Conservation (phyloP, 2,797 vertebrate genomes). For the Bucorvus abyssinicus region DNA sequence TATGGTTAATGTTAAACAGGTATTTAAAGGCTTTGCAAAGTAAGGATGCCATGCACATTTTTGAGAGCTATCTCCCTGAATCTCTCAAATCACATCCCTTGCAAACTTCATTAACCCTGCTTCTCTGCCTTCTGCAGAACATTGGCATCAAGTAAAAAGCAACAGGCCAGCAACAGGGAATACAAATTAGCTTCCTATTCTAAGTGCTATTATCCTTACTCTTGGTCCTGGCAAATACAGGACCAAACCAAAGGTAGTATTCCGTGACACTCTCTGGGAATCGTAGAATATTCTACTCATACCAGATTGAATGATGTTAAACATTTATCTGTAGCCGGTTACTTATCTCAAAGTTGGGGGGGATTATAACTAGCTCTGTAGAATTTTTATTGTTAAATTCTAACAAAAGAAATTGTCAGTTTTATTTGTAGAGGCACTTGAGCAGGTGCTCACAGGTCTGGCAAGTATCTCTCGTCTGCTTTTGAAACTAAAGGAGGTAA, state of each 20-base stretch:
- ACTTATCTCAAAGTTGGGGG: neutral
- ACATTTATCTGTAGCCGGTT: neutral
- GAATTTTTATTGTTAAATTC: neutral
- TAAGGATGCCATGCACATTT: neutral
- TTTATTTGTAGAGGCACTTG: neutral
- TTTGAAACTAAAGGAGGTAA: neutral
- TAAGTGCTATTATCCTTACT: neutral
- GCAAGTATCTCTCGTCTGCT: neutral
- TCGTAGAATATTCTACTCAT: neutral
- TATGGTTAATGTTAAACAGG: neutral
- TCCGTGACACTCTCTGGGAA: neutral
- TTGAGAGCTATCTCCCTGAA: neutral
- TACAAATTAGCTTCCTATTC: neutral
- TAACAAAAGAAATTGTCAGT: neutral
- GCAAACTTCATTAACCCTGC: neutral
- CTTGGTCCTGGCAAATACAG: neutral
- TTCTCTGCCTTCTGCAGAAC: neutral
- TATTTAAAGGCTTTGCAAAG: neutral
- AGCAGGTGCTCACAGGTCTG: neutral
- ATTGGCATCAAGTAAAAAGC: neutral
- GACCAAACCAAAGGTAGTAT: neutral
- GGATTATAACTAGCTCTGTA: neutral
- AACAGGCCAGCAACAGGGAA: neutral
- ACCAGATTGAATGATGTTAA: neutral
- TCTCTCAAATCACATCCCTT: neutral